A percentile compares a stretch with the other conserved stretches of the same genome.
Evolutionary conservation across 2,888 invertebrate genomes (phyloP).

Genomic region (Adineta ricciae): DNA sequence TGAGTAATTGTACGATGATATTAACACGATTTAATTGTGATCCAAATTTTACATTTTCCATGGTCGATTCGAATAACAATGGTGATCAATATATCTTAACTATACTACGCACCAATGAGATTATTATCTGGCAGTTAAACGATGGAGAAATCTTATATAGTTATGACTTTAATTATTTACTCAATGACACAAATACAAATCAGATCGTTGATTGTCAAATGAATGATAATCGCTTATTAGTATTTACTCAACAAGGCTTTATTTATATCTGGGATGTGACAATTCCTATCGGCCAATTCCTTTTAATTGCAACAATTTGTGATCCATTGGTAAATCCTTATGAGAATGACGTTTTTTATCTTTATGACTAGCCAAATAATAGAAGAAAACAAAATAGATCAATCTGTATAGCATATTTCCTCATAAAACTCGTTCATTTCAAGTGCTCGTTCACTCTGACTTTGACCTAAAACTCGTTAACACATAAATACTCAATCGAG

Average conservation of each 20-base stretch:
- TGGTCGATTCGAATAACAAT: neutral
- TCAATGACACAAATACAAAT: neutral
- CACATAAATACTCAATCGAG: too few relatives aligned
- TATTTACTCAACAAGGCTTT: neutral
- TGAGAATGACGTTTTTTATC: too few relatives aligned
- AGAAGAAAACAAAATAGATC: too few relatives aligned
- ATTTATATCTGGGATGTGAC: neutral
- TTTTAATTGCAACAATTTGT: neutral
- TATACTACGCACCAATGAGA: neutral
- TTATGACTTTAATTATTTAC: neutral
- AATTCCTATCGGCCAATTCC: neutral
- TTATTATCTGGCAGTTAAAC: neutral
- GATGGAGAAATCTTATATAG: slow-evolving; percentile 14
- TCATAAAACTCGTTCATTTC: too few relatives aligned
- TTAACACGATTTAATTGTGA: slow-evolving; percentile 11
- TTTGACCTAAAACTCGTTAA: too few relatives aligned
- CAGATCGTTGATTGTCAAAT: neutral
- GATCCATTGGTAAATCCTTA: neutral
- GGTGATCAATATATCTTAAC: neutral
- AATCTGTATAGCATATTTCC: too few relatives aligned
- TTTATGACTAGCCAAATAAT: too few relatives aligned
- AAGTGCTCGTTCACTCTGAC: too few relatives aligned
- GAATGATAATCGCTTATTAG: neutral
- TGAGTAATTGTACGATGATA: slow-evolving; percentile 11
- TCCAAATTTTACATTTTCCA: neutral